Evolutionary conservation across 2,113 vertebrate species (phyloP).

Genomic region (Pavo muticus): DNA sequence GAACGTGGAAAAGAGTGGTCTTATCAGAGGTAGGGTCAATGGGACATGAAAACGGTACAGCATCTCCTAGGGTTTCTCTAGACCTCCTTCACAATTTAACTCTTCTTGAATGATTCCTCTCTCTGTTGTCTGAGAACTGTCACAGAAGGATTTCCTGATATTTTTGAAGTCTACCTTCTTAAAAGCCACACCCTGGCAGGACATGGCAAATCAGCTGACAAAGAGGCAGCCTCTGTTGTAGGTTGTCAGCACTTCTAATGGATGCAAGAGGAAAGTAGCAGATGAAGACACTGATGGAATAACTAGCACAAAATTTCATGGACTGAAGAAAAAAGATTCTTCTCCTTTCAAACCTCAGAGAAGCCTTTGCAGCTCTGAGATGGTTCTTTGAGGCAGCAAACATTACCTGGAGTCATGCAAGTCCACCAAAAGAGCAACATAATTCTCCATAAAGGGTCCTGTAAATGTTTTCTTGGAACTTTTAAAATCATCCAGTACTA

Average conservation of each 20-base stretch:
- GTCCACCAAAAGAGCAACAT: background rate
- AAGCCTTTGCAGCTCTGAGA: background rate
- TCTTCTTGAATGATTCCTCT: background rate
- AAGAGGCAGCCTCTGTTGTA: background rate
- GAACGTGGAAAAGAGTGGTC: background rate
- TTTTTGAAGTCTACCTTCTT: background rate
- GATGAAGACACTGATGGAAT: background rate
- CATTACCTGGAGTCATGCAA: background rate
- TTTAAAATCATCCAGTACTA: background rate
- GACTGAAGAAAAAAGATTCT: background rate
- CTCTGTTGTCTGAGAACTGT: background rate
- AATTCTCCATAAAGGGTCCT: background rate
- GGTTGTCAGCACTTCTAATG: background rate
- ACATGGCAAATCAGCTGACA: background rate
- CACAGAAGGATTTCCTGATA: background rate
- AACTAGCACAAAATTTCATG: background rate
- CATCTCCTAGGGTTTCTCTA: background rate
- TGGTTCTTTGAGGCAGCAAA: background rate
- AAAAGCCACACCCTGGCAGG: background rate
- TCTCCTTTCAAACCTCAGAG: background rate
- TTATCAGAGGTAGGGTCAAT: background rate
- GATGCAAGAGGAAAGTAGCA: background rate
- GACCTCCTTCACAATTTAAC: background rate
- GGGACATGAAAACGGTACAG: background rate
- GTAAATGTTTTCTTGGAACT: background rate